These are phyloP conservation scores for Patiria miniata DNA, from an alignment of 35 echinoderm and acorn worm species.

Conservation along the genomic window DNA sequence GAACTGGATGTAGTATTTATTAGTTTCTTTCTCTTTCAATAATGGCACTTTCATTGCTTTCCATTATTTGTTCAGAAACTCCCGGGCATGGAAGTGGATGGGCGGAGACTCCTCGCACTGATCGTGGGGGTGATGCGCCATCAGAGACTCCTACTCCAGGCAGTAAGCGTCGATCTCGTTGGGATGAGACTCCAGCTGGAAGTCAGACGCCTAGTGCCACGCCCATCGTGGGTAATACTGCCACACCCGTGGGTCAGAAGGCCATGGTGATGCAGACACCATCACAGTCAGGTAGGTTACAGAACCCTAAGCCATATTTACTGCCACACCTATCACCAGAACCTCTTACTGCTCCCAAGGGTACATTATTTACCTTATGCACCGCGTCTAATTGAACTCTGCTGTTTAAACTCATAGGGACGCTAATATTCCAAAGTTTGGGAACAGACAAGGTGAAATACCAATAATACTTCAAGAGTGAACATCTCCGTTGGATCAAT, in stretches of 20 bases:
- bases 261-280: constrained; percentile 90
- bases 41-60: neutral
- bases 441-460: too few species aligned
- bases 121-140: constrained; percentile 78
- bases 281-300: constrained; percentile 57
- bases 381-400: too few species aligned
- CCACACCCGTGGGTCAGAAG: constrained; percentile 93
- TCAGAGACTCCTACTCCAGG: constrained; percentile 88
- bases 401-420: too few species aligned
- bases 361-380: too few species aligned
- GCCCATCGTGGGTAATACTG: constrained; percentile 65
- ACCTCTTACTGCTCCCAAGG: too few species aligned
- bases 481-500: too few species aligned
- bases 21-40: too few species aligned
- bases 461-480: too few species aligned
- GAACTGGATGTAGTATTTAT: too few species aligned
- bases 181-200: constrained; percentile 97
- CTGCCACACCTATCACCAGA: too few species aligned
- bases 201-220: constrained; percentile 81
- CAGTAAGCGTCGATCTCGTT: constrained; percentile 84
- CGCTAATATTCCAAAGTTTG: too few species aligned
- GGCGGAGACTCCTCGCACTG: constrained; percentile 98
- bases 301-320: too few species aligned
- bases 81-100: constrained; percentile 98
- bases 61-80: constrained; percentile 58